Base-by-base conservation (phyloP, 2,113 vertebrate genomes). In the Xiphias gladius region DNA sequence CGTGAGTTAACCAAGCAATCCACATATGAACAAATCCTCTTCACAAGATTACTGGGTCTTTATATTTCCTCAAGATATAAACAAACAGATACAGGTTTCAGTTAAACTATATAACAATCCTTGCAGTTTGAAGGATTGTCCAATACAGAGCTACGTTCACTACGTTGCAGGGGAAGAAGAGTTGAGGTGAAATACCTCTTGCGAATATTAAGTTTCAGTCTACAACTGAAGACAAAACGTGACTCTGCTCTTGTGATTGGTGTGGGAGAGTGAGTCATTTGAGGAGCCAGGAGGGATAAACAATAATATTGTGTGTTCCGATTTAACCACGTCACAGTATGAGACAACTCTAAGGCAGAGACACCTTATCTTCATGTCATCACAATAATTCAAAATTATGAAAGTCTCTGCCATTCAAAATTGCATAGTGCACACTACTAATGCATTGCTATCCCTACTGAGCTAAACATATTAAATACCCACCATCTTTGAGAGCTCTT, bases 401-500 rank as follows among this genome's bases (percentile, higher is more conserved):
- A 46, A n/a, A 30, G n/a, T n/a, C 13, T 43, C 6, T 54, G 8
- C 8, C 1, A n/a, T 24, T 73, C 5, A 10, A 43, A 17, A 39
- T 7, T 37, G 2, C 1, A 66, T 2, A 48, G 17, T 59, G n/a
- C 30, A 57, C 32, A 57, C 17, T 43, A 22, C 55, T 11, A 26
- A 55, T 61, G 1, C 10, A 28, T 9, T 11, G 22, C 32, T 46
- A 30, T 30, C 8, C 1, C 55, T 24, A 16, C 46, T 11, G 20
- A 52, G 19, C 22, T 46, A 14, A 57, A 66, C 5, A 5, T 1
- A 17, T 4, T 3, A 39, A 69, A 68, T 48, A 90, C 95, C 37
- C 80, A 99, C 97, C 97, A 99, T 98, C 93, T 97, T 97, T 78
- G 95, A 93, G 35, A 99, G 97, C 79, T 98, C 97, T 0, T 98